Base-by-base conservation (phyloP, 2,888 invertebrate genomes). In the Serripes groenlandicus region DNA sequence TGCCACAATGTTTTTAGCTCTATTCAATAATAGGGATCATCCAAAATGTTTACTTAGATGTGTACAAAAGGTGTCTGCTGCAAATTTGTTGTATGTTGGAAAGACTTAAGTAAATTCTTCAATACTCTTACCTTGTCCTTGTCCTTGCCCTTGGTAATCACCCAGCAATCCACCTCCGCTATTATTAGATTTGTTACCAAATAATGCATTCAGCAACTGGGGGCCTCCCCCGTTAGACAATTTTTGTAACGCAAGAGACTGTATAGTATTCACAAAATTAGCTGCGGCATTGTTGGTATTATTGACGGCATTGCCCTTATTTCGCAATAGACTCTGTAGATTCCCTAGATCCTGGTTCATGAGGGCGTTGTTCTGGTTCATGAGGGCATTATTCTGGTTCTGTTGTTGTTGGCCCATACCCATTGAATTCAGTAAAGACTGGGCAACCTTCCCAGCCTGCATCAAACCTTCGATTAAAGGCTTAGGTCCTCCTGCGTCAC, bases 191-290 rank as follows among this genome's bases (percentile, higher is more conserved):
- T 69, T 76, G 52, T 68, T 75, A 21, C 81, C 81, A 83, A 86
- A 83, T 70, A 86, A 49, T 18, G 81, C 70, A 70, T 77, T 81
- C 23, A 83, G 52, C 26, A 64, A 72, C 28, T 62, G 69, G 4
- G 54, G 49, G 37, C 23, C 56, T 9, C 66, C 72, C 28, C 52
- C 68, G 4, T 60, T n/a, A 3, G 58, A 37, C 56, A 86, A 64
- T 42, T 83, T 85, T 72, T 88, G 86, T 15, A 86, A 54, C 2
- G 89, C 87, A 30, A 87, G 66, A 11, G 79, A 75, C 54, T 89
- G 85, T 52, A 89, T 79, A 0, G 85, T 86, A 32, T 78, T 78
- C 88, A 89, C 84, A 23, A 89, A 87, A 49, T 86, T 86, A 15
- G 87, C 75, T 18, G 86, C 83, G 4, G 62, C 78, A 42, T 78